Conservation (phyloP, 2,113 vertebrate genomes). For the Carassius auratus region DNA sequence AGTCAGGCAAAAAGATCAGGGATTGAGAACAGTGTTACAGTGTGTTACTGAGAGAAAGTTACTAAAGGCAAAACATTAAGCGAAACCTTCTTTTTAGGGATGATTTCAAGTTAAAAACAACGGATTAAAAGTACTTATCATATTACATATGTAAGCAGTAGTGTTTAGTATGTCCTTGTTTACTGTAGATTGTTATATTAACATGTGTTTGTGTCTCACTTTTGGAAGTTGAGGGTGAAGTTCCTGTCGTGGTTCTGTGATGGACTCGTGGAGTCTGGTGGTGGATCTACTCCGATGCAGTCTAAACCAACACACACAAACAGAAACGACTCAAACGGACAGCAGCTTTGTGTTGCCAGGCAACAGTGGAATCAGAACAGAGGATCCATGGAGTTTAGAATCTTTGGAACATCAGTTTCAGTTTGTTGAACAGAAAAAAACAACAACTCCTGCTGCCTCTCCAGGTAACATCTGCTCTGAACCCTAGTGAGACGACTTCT, state of each 20-base stretch:
- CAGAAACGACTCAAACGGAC: not conserved
- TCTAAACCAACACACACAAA: conserved; percentile 70
- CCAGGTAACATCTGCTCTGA: not conserved
- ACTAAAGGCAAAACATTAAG: not conserved
- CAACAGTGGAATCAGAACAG: not conserved
- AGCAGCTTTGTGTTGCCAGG: not conserved
- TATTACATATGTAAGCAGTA: too few relatives aligned
- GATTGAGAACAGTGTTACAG: too few relatives aligned
- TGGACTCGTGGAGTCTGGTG: conserved; percentile 31
- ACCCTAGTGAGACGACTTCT: not conserved
- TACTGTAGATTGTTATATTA: too few relatives aligned
- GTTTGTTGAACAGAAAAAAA: not conserved
- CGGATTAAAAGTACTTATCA: too few relatives aligned
- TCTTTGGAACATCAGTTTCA: not conserved
- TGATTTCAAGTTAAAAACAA: too few relatives aligned
- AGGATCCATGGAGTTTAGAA: too few relatives aligned
- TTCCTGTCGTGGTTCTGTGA: conserved; percentile 73
- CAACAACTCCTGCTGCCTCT: too few relatives aligned
- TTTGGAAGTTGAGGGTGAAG: conserved; percentile 64
- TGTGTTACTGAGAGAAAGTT: not conserved
- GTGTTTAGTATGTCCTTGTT: too few relatives aligned
- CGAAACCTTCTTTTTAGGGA: not conserved
- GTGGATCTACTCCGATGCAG: conserved; percentile 81
- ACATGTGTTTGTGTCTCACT: conserved; percentile 68
- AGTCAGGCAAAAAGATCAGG: not conserved